phyloP scores from a whole-genome alignment of 2,797 vertebrate species.

The Rhodeus uyekii region DNA sequence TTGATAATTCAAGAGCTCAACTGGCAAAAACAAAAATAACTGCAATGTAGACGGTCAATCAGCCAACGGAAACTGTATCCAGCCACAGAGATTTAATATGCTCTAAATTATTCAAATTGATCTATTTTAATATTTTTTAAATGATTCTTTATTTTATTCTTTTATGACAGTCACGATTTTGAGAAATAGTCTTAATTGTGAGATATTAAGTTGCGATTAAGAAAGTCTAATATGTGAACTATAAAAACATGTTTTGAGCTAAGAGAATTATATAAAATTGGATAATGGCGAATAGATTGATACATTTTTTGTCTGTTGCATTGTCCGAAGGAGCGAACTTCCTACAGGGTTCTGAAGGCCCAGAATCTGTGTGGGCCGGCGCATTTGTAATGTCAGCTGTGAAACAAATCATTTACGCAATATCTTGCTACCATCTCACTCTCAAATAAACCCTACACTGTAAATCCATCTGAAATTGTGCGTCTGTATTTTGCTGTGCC shows the following conservation, averaged over 20 bases:
- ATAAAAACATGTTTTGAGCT: not conserved
- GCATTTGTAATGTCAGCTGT: not conserved
- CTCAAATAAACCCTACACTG: conserved; percentile 59
- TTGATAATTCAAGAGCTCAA: not conserved
- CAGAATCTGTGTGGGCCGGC: not conserved
- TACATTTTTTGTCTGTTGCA: not conserved
- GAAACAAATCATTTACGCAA: not conserved
- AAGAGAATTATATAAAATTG: not conserved
- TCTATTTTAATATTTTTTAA: not conserved
- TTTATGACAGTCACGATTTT: not conserved
- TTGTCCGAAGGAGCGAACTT: too few species aligned
- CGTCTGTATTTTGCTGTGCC: conserved; percentile 69
- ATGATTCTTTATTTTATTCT: not conserved
- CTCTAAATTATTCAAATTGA: too few species aligned
- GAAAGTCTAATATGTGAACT: not conserved
- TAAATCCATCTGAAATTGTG: conserved; percentile 65
- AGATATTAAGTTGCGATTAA: not conserved
- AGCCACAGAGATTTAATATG: not conserved
- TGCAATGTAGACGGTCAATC: not conserved
- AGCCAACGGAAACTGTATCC: not conserved
- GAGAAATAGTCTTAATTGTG: not conserved
- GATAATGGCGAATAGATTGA: not conserved
- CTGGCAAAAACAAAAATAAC: not conserved
- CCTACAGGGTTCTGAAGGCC: not conserved
- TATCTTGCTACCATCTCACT: not conserved